Percentiles rank a stretch among this genome's conserved stretches.
Evolutionary conservation across 1,140 invertebrate species (phyloP).

Genomic region (Diabrotica undecimpunctata): DNA sequence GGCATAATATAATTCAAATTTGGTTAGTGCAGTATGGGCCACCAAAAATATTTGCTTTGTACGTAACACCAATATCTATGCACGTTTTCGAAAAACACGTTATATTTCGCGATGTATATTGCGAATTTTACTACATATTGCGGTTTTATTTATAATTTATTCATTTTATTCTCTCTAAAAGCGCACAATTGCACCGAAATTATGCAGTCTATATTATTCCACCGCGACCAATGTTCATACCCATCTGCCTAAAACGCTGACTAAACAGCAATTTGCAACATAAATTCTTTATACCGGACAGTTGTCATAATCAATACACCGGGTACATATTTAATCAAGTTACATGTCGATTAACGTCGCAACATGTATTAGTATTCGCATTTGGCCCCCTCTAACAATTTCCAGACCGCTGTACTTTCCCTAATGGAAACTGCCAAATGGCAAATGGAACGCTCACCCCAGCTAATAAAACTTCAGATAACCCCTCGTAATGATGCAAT

Average conservation of each 20-base stretch:
- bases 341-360: constrained; percentile 1
- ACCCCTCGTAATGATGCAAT: constrained; percentile 1
- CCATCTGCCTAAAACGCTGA: neutral
- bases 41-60: too few relatives aligned
- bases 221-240: too few relatives aligned
- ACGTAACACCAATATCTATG: too few relatives aligned
- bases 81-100: too few relatives aligned
- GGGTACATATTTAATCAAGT: constrained; percentile 1
- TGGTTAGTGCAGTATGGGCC: too few relatives aligned
- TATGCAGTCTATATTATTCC: too few relatives aligned
- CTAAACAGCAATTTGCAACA: neutral
- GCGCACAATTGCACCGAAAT: too few relatives aligned
- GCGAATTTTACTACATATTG: too few relatives aligned
- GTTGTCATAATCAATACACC: neutral
- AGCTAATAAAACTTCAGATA: constrained; percentile 2
- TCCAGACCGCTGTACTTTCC: neutral
- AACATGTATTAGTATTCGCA: constrained; percentile 3
- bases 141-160: too few relatives aligned
- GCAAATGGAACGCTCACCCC: constrained; percentile 1
- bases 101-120: too few relatives aligned
- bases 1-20: too few relatives aligned
- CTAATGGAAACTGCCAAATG: constrained; percentile 2
- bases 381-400: neutral
- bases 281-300: neutral
- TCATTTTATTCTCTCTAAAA: too few relatives aligned